Evolutionary conservation across 2,113 vertebrate species (phyloP).

Genomic region (Rissa tridactyla): DNA sequence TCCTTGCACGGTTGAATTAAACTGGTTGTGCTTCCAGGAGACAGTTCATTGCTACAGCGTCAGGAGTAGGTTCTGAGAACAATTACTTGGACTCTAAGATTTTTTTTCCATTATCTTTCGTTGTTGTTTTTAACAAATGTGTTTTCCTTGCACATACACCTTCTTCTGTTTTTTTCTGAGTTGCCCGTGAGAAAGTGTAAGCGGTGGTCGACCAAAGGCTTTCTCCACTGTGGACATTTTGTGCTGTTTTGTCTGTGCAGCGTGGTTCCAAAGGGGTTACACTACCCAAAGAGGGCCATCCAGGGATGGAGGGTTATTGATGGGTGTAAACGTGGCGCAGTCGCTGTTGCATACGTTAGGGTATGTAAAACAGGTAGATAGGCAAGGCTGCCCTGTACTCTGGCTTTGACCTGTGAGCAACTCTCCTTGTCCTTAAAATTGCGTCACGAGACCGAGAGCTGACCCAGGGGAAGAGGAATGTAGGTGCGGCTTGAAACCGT

Average conservation of each 20-base stretch:
- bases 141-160: background rate
- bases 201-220: background rate
- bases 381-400: background rate
- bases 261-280: background rate
- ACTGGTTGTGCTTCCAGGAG: background rate
- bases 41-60: background rate
- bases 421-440: background rate
- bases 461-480: background rate
- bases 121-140: background rate
- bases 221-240: background rate
- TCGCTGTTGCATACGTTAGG: background rate
- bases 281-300: background rate
- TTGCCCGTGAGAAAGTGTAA: background rate
- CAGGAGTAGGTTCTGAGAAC: background rate
- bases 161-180: constrained; percentile 15
- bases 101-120: background rate
- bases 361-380: background rate
- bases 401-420: background rate
- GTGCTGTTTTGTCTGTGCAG: background rate
- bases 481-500: background rate
- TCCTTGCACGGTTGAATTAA: background rate
- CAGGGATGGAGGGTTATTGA: background rate
- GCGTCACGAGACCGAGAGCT: background rate
- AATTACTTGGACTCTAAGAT: background rate
- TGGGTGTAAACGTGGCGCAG: background rate